phyloP scores from a whole-genome alignment of 2,113 vertebrate genomes.

The Leptocoma aspasia region DNA sequence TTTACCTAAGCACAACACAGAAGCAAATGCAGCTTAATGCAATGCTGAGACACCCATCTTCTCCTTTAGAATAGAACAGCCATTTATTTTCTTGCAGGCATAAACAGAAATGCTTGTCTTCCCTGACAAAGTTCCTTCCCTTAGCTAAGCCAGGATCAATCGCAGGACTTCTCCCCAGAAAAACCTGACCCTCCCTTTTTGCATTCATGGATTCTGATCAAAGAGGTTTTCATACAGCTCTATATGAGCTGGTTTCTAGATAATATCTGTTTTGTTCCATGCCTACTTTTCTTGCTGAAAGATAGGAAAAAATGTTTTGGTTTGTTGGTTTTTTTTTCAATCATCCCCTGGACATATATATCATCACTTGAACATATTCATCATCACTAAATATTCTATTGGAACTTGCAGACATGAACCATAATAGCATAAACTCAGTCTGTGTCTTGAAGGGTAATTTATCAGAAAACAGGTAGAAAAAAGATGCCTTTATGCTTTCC shows the following conservation, averaged over 20 bases:
- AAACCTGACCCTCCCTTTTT: background rate
- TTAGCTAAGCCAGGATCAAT: background rate
- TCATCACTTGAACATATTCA: background rate
- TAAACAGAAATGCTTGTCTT: background rate
- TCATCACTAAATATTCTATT: background rate
- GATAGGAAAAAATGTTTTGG: accelerated
- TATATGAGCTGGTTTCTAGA: background rate
- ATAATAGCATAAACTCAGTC: background rate
- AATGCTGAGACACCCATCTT: background rate
- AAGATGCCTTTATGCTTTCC: background rate
- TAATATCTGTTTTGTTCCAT: background rate
- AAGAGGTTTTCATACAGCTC: background rate
- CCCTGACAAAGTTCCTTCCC: background rate
- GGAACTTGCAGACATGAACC: background rate
- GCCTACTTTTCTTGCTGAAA: background rate
- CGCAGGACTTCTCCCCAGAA: background rate
- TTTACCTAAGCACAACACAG: background rate
- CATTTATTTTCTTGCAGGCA: background rate
- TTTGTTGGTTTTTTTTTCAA: background rate
- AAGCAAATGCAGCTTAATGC: background rate
- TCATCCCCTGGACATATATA: background rate
- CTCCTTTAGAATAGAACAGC: background rate
- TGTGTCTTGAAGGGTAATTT: background rate
- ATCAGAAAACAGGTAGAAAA: background rate
- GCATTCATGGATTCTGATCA: background rate